Conservation (phyloP, 1,140 invertebrate species). For the Diabrotica undecimpunctata region DNA sequence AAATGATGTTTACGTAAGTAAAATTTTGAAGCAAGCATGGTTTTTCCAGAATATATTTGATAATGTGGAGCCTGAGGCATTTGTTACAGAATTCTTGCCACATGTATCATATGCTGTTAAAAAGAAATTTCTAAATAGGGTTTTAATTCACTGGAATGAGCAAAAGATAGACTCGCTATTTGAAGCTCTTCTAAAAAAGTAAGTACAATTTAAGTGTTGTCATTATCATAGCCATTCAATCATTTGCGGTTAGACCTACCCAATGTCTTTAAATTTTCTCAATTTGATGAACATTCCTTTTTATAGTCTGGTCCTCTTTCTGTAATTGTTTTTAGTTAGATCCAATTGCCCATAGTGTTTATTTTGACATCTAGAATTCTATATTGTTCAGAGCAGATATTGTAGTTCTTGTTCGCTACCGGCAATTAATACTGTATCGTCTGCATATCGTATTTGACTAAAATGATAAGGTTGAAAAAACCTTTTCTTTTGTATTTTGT, state of each 20-base stretch:
- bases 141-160: constrained; percentile 1
- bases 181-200: constrained; percentile 16
- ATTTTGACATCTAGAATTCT: too few relatives aligned
- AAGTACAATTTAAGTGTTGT: not conserved
- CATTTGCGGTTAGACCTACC: not conserved
- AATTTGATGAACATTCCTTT: too few relatives aligned
- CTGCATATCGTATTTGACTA: too few relatives aligned
- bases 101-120: constrained; percentile 19
- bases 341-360: too few relatives aligned
- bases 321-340: too few relatives aligned
- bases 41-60: constrained; percentile 21
- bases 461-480: too few relatives aligned
- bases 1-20: constrained; percentile 23
- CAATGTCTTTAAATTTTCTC: too few relatives aligned
- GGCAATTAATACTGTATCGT: too few relatives aligned
- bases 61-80: constrained; percentile 5
- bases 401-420: too few relatives aligned
- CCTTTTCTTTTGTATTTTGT: too few relatives aligned
- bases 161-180: constrained; percentile 19
- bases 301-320: too few relatives aligned
- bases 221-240: not conserved
- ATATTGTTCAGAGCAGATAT: too few relatives aligned
- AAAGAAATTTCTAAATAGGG: constrained; percentile 22
- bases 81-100: constrained; percentile 22
- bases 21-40: constrained; percentile 25